A percentile compares a stretch with the other conserved stretches of the same genome.
phyloP scores from a whole-genome alignment of 2,797 vertebrate species.

The Hypotaenidia okinawae region DNA sequence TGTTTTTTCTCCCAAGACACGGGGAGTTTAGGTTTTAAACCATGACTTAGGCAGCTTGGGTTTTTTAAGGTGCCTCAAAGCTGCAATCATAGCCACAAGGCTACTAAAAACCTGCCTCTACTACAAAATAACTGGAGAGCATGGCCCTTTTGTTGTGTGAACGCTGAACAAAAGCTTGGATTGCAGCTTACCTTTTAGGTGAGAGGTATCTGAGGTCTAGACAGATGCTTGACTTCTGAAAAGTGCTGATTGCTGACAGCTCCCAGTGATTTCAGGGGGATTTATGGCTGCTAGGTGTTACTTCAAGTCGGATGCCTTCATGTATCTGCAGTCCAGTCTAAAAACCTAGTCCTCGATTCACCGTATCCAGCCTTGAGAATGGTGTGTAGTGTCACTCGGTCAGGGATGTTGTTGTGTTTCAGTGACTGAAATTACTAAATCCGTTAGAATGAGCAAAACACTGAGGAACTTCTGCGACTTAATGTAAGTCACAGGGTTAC shows the following conservation, averaged over 20 bases:
- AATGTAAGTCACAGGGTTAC: not conserved
- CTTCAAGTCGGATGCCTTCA: not conserved
- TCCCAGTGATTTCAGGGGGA: not conserved
- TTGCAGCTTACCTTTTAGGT: not conserved
- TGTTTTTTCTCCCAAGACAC: not conserved
- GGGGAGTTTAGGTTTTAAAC: not conserved
- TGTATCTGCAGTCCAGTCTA: not conserved
- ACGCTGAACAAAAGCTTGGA: not conserved
- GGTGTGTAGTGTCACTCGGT: not conserved
- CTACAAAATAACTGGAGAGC: not conserved
- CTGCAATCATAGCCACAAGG: not conserved
- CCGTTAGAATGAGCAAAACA: not conserved
- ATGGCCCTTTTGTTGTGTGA: not conserved
- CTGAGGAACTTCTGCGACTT: not conserved
- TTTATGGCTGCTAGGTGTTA: not conserved
- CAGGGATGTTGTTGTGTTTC: not conserved
- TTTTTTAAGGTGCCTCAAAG: not conserved
- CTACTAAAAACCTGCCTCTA: not conserved
- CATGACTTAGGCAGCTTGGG: not conserved
- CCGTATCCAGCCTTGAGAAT: not conserved
- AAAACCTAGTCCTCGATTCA: not conserved
- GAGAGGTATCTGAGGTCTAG: not conserved
- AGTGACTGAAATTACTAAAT: not conserved
- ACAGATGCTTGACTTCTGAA: not conserved
- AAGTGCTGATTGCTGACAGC: not conserved